phyloP scores from a whole-genome alignment of 2,888 invertebrate species.

The Eilema depressum region DNA sequence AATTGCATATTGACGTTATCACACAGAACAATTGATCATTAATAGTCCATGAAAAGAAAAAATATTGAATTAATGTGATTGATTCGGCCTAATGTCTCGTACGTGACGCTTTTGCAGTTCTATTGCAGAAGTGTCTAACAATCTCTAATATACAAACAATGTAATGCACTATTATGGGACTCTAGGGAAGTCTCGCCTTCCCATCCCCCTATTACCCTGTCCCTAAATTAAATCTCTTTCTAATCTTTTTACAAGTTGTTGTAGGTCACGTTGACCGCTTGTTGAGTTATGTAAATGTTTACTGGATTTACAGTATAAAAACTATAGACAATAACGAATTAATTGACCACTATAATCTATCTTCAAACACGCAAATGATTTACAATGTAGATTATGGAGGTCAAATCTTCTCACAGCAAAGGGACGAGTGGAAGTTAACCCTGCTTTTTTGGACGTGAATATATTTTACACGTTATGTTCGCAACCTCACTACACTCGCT shows the following conservation, averaged over 20 bases:
- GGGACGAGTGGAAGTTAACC: neutral
- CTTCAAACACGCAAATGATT: neutral
- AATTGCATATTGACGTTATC: neutral
- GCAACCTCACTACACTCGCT: neutral
- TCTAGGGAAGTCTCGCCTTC: neutral
- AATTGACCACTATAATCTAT: neutral
- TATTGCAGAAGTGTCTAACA: neutral
- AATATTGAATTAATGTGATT: neutral
- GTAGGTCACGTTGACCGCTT: too few relatives aligned
- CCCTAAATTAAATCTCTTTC: neutral
- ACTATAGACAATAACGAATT: neutral
- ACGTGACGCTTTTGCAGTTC: neutral
- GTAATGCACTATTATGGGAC: neutral
- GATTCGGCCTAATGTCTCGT: neutral
- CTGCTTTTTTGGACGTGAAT: neutral
- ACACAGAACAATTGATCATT: slow-evolving; percentile 19
- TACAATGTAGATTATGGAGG: neutral
- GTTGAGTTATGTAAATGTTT: neutral
- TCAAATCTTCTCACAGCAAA: neutral
- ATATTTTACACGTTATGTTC: neutral
- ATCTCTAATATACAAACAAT: neutral
- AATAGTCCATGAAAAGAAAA: slow-evolving; percentile 1
- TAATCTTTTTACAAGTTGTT: too few relatives aligned
- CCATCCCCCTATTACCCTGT: too few relatives aligned
- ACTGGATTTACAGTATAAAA: neutral